Evolutionary conservation across 92 coral and sea anemone species (phyloP).

Genomic region (Palythoa grandiflora): DNA sequence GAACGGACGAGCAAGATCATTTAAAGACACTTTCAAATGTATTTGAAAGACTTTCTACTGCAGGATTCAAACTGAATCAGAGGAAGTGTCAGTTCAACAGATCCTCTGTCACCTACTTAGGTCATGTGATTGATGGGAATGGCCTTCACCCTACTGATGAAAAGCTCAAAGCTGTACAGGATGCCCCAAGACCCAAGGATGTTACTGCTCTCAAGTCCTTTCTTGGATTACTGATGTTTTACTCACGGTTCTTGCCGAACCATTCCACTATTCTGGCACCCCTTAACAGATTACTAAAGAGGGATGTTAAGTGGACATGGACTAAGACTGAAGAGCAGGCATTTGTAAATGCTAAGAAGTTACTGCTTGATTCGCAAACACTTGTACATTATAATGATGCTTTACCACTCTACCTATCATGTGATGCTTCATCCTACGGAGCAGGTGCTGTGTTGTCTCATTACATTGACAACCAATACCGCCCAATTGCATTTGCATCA

Average conservation of each 20-base stretch:
- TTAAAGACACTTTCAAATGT: constrained; percentile 54
- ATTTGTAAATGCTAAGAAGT: constrained; percentile 53
- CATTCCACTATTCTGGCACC: constrained; percentile 47
- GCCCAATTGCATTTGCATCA: constrained; percentile 62
- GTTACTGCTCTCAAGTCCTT: constrained; percentile 58
- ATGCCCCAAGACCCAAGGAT: constrained; percentile 57
- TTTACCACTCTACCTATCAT: constrained; percentile 52
- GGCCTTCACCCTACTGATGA: constrained; percentile 58
- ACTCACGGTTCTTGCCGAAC: constrained; percentile 51
- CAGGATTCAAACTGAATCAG: constrained; percentile 52
- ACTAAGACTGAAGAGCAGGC: constrained; percentile 40
- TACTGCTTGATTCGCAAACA: constrained; percentile 49
- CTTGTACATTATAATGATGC: constrained; percentile 43
- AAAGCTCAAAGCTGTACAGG: constrained; percentile 9
- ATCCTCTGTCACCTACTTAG: constrained; percentile 53
- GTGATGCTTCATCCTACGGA: constrained; percentile 69
- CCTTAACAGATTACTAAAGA: constrained; percentile 44
- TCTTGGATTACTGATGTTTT: constrained; percentile 63
- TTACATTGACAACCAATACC: constrained; percentile 46
- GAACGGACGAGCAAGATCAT: constrained; percentile 56
- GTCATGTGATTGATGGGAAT: constrained; percentile 60
- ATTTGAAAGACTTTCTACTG: constrained; percentile 47
- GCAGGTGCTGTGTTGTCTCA: constrained; percentile 64
- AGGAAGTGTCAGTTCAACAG: constrained; percentile 47
- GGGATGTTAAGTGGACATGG: constrained; percentile 37